Conservation (phyloP, 2,113 vertebrate genomes). For the Tachuris rubrigastra region DNA sequence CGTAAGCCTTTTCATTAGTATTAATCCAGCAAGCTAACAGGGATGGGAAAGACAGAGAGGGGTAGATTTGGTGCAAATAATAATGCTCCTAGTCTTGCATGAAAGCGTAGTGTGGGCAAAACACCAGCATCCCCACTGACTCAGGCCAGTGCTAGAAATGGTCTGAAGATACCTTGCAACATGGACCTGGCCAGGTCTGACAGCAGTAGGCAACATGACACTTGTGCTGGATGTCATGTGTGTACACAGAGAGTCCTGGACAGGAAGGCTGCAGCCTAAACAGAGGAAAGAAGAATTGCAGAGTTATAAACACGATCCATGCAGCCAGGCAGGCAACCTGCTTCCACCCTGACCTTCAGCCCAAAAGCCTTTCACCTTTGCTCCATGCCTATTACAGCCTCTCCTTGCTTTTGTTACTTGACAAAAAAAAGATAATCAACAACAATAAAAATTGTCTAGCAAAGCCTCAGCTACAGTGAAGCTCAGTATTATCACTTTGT, state of each 20-base stretch:
- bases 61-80: not conserved
- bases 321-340: not conserved
- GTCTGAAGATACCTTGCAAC: not conserved
- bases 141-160: not conserved
- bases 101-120: not conserved
- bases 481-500: not conserved
- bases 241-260: not conserved
- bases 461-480: not conserved
- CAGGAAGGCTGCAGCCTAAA: not conserved
- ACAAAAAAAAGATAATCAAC: not conserved
- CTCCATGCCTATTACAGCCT: not conserved
- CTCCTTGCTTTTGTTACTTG: not conserved
- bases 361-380: not conserved
- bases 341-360: not conserved
- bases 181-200: not conserved
- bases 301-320: not conserved
- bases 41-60: not conserved
- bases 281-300: not conserved
- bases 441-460: not conserved
- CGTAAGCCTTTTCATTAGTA: fast-evolving
- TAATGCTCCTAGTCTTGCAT: not conserved
- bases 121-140: not conserved
- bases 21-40: not conserved
- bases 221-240: not conserved
- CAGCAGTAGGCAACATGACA: fast-evolving